Evolutionary conservation across 2,113 vertebrate species (phyloP).

Genomic region (Oryzias melastigma): DNA sequence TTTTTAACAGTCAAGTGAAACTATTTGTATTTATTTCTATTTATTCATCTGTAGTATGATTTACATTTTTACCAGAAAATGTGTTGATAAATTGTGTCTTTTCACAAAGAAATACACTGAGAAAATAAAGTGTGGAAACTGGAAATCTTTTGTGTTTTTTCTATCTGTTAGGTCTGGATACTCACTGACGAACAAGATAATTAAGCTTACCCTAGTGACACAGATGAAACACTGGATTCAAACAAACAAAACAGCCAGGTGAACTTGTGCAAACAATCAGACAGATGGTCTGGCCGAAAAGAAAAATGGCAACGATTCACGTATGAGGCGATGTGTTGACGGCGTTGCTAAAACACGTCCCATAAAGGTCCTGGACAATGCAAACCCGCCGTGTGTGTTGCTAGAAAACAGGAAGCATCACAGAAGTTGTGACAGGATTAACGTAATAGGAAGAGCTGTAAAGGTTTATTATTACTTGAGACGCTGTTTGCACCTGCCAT

Average conservation of each 20-base stretch:
- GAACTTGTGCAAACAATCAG: neutral
- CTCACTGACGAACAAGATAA: too few species aligned
- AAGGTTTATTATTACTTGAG: conserved; percentile 34
- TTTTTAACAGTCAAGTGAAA: conserved; percentile 17
- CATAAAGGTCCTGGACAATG: conserved; percentile 29
- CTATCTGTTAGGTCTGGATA: neutral
- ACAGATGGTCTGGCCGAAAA: neutral
- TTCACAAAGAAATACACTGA: conserved; percentile 47
- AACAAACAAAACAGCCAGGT: conserved; percentile 6
- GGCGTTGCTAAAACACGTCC: conserved; percentile 25
- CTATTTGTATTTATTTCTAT: conserved; percentile 57
- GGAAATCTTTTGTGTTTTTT: conserved; percentile 10
- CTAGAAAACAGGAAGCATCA: conserved; percentile 53
- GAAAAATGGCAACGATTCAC: conserved; percentile 4
- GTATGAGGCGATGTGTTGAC: conserved; percentile 7
- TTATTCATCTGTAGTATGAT: conserved; percentile 36
- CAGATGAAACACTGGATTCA: neutral
- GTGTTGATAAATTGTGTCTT: conserved; percentile 57
- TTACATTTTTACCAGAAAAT: conserved; percentile 40
- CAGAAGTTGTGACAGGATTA: conserved; percentile 29
- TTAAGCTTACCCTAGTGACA: conserved; percentile 7
- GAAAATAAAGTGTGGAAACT: conserved; percentile 24
- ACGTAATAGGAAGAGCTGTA: conserved; percentile 51
- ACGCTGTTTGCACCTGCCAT: conserved; percentile 54
- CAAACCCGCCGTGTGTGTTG: conserved; percentile 14